phyloP scores from a whole-genome alignment of 2,797 vertebrate species.

The Phrynocephalus guinanensis region DNA sequence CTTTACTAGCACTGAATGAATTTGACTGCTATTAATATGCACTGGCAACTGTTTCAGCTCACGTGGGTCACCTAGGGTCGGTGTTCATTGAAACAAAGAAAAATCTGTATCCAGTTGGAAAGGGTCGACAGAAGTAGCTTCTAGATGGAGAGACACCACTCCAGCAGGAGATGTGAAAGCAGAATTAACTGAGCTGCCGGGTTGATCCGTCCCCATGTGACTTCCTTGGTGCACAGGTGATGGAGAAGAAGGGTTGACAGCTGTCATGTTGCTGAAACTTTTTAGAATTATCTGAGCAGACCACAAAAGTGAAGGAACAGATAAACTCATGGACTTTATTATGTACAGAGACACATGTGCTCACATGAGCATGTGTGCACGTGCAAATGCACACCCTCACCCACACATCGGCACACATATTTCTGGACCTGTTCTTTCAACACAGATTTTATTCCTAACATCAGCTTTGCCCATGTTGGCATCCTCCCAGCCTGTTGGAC shows the following conservation, averaged over 20 bases:
- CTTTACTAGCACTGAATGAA: slow-evolving; percentile 81
- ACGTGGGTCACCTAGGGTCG: slow-evolving; percentile 78
- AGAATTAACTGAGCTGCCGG: not conserved
- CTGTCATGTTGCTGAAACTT: not conserved
- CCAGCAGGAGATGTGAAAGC: not conserved
- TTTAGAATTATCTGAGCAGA: not conserved
- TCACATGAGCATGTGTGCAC: not conserved
- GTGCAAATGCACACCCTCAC: not conserved
- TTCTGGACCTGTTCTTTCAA: not conserved
- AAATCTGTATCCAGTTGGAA: slow-evolving; percentile 44
- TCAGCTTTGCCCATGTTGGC: not conserved
- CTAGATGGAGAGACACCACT: not conserved
- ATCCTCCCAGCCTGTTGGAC: not conserved
- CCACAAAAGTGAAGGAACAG: not conserved
- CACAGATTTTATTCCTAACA: not conserved
- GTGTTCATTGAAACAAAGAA: slow-evolving; percentile 70
- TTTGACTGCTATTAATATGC: slow-evolving; percentile 80
- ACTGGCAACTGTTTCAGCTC: slow-evolving; percentile 79
- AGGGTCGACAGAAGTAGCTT: slow-evolving; percentile 42
- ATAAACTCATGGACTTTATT: not conserved
- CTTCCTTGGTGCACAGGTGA: not conserved
- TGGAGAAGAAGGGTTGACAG: not conserved
- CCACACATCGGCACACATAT: too few species aligned
- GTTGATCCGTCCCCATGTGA: not conserved
- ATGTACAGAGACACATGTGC: too few species aligned